These are phyloP conservation scores for Gallinago jamesoni DNA, from an alignment of 2,113 vertebrate genomes.

Conservation along the genomic window DNA sequence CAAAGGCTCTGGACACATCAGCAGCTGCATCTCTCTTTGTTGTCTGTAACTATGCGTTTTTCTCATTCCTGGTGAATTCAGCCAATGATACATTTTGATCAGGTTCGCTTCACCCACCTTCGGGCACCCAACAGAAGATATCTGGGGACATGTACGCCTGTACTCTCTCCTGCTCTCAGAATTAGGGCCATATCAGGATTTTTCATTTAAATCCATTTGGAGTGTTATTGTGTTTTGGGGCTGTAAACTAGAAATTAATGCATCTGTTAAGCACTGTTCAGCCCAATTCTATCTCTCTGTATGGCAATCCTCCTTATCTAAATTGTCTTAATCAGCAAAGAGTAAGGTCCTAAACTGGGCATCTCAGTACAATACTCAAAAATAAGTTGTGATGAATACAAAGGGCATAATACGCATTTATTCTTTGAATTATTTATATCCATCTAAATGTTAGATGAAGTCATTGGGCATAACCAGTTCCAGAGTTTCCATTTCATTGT, in stretches of 20 bases:
- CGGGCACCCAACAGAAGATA: background rate
- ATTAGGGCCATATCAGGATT: background rate
- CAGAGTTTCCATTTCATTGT: constrained; percentile 3
- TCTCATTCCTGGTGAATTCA: background rate
- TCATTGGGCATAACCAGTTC: background rate
- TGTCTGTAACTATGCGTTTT: background rate
- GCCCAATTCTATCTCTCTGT: background rate
- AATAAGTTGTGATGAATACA: background rate
- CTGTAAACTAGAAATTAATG: background rate
- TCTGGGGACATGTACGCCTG: background rate
- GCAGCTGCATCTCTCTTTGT: background rate
- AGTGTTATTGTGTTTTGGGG: background rate
- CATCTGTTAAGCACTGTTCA: background rate
- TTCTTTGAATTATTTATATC: background rate
- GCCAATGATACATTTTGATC: background rate
- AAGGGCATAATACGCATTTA: rapidly evolving
- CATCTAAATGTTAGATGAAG: background rate
- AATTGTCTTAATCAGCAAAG: background rate
- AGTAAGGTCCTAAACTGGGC: background rate
- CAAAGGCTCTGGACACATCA: background rate
- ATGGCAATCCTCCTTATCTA: background rate
- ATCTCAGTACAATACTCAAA: background rate
- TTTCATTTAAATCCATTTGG: background rate
- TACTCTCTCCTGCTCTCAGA: background rate
- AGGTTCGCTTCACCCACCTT: background rate